Conservation (phyloP, 2,797 vertebrate genomes). For the Tokudaia muenninki region DNA sequence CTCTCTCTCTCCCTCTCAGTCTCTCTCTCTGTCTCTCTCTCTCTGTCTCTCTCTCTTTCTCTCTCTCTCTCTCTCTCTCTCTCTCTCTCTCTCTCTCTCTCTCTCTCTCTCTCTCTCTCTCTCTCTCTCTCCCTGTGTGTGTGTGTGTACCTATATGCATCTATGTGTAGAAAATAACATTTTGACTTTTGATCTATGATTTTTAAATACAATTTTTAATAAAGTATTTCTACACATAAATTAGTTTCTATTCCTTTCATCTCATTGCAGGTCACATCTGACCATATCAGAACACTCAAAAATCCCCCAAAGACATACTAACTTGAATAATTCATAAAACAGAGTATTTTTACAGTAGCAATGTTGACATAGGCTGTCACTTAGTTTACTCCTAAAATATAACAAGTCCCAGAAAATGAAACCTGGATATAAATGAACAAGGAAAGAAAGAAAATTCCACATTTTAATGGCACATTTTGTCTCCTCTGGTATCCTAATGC, state of each 20-base stretch:
- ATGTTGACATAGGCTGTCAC: slow-evolving; percentile 22
- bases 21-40: background rate
- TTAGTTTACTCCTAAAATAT: slow-evolving; percentile 62
- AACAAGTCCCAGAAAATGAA: slow-evolving; percentile 70
- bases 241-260: slow-evolving; percentile 50
- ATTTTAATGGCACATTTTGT: slow-evolving; percentile 42
- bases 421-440: background rate
- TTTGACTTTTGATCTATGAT: background rate
- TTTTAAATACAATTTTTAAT: slow-evolving; percentile 46
- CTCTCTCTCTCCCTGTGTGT: background rate
- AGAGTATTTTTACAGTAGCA: slow-evolving; percentile 69
- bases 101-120: background rate
- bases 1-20: background rate
- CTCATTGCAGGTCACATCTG: slow-evolving; percentile 62
- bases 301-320: slow-evolving; percentile 34
- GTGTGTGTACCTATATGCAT: accelerated
- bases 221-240: slow-evolving; percentile 39
- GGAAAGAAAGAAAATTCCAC: slow-evolving; percentile 42
- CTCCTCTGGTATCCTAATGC: slow-evolving; percentile 4
- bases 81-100: too few relatives aligned
- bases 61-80: background rate
- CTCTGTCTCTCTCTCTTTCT: background rate
- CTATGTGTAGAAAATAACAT: background rate
- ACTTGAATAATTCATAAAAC: slow-evolving; percentile 80
- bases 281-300: slow-evolving; percentile 69